These are phyloP conservation scores for Axis porcinus DNA, from an alignment of 2,113 vertebrate species.

Conservation along the genomic window DNA sequence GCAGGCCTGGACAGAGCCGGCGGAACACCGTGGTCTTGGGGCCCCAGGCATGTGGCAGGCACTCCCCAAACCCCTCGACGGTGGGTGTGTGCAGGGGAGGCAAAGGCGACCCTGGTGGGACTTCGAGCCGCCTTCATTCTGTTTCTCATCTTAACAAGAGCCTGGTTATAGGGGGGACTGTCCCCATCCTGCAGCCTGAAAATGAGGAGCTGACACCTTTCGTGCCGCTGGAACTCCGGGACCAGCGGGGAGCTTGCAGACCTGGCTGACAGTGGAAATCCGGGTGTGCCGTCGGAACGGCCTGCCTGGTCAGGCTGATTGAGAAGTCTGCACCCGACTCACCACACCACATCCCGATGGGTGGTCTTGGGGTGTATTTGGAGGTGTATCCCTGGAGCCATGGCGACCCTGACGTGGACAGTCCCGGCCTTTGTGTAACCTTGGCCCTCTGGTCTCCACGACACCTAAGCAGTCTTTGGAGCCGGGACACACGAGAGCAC, in stretches of 20 bases:
- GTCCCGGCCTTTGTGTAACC: not conserved
- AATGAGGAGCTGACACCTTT: not conserved
- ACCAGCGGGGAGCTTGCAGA: no score
- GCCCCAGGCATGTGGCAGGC: not conserved
- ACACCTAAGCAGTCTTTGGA: not conserved
- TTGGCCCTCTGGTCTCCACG: not conserved
- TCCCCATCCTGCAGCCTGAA: no score
- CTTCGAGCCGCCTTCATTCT: accelerated
- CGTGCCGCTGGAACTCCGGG: not conserved
- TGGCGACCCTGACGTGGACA: not conserved
- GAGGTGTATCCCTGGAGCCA: no score
- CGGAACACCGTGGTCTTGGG: not conserved
- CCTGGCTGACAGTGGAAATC: not conserved
- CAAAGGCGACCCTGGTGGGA: no score
- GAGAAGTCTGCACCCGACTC: accelerated
- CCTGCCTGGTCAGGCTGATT: accelerated
- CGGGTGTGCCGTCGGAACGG: accelerated
- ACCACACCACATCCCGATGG: accelerated
- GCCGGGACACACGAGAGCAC: accelerated
- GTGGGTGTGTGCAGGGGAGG: not conserved
- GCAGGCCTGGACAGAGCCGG: not conserved
- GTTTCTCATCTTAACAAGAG: not conserved
- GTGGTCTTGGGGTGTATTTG: not conserved
- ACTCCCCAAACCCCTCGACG: accelerated
- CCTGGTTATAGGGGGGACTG: accelerated